These are phyloP conservation scores for Odontomyia ornata DNA, from an alignment of 2,888 invertebrate species.

Conservation along the genomic window DNA sequence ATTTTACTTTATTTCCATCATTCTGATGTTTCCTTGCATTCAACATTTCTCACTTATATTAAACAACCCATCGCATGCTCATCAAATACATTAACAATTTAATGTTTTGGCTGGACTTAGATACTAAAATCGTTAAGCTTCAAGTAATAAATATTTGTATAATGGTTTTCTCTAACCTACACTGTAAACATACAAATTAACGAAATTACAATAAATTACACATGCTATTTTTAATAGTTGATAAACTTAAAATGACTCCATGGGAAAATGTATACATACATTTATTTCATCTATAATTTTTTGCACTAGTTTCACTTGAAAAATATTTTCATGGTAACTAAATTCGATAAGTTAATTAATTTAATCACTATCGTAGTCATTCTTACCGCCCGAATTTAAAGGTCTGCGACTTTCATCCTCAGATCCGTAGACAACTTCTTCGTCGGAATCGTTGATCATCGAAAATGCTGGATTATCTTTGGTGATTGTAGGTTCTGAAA, in stretches of 20 bases:
- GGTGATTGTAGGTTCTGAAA: slow-evolving; percentile 86
- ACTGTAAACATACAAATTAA: slow-evolving; percentile 9
- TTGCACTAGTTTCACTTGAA: not conserved
- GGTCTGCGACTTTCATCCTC: slow-evolving; percentile 88
- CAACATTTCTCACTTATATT: too few relatives aligned
- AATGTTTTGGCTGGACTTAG: slow-evolving; percentile 22
- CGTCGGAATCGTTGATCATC: slow-evolving; percentile 98
- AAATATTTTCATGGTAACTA: not conserved
- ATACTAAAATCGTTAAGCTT: not conserved
- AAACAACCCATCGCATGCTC: too few relatives aligned
- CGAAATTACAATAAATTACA: slow-evolving; percentile 18
- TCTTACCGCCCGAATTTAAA: slow-evolving; percentile 73
- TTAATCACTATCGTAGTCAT: slow-evolving; percentile 78
- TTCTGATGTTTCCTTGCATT: too few relatives aligned
- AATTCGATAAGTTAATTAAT: slow-evolving; percentile 39
- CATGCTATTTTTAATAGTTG: not conserved
- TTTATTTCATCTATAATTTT: not conserved
- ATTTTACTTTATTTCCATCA: too few relatives aligned
- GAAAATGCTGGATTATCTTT: slow-evolving; percentile 98
- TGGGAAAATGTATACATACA: not conserved
- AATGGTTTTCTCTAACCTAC: not conserved
- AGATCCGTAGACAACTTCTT: slow-evolving; percentile 94
- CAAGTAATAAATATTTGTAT: not conserved
- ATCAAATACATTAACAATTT: not conserved
- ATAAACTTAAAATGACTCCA: not conserved